These are phyloP conservation scores for Atethmia centrago DNA, from an alignment of 2,888 invertebrate species.

Conservation along the genomic window DNA sequence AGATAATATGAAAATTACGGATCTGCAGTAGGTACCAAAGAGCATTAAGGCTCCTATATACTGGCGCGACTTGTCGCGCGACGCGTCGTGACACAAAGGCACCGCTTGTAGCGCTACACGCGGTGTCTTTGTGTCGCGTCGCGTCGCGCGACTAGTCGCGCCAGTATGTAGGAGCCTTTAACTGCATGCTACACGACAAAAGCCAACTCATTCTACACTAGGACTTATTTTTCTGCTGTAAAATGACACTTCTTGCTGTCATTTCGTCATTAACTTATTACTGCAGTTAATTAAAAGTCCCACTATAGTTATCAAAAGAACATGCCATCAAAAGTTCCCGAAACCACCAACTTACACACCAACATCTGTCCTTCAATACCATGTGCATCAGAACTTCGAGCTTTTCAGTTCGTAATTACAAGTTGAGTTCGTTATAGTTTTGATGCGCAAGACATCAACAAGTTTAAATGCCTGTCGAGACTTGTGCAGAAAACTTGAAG, in stretches of 20 bases:
- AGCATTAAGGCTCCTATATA: no score
- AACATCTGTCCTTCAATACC: slow-evolving; percentile 2
- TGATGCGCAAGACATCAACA: slow-evolving; percentile 70
- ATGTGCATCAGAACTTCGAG: slow-evolving; percentile 26
- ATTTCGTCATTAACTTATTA: no score
- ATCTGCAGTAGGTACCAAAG: not conserved
- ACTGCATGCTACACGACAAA: not conserved
- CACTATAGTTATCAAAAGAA: not conserved
- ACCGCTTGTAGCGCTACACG: no score
- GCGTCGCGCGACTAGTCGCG: no score
- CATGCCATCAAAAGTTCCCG: not conserved
- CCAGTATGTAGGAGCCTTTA: no score
- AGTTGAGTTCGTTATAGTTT: slow-evolving; percentile 56
- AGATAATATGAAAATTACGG: not conserved
- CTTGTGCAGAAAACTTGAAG: slow-evolving; percentile 60
- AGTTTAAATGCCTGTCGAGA: slow-evolving; percentile 70
- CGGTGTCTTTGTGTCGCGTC: no score
- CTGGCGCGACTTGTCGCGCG: no score
- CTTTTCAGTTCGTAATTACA: slow-evolving; percentile 52
- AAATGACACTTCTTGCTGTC: no score
- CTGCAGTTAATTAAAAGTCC: no score
- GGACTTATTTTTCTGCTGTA: no score
- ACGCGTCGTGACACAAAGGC: no score
- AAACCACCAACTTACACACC: not conserved
- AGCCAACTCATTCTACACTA: no score